A percentile compares a stretch with the other conserved stretches of the same genome.
These are phyloP conservation scores for Phyllopteryx taeniolatus DNA, from an alignment of 2,113 vertebrate species.

Conservation along the genomic window DNA sequence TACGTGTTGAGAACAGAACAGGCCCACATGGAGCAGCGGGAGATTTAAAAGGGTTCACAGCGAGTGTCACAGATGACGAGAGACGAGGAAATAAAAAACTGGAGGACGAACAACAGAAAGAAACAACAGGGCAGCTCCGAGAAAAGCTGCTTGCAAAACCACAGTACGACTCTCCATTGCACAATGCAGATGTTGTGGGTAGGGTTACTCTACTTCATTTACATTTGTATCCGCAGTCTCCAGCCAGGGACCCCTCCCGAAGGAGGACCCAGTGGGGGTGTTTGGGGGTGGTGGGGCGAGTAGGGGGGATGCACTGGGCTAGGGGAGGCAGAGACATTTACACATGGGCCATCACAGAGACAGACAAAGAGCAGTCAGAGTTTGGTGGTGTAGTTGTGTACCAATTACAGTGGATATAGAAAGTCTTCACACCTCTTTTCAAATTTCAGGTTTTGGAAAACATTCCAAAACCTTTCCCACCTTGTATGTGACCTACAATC, in stretches of 20 bases:
- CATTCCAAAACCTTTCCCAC: too few relatives aligned
- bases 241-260: slow-evolving; percentile 80
- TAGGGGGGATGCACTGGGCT: slow-evolving; percentile 73
- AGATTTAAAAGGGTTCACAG: slow-evolving; percentile 35
- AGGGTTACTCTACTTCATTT: slow-evolving; percentile 73
- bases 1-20: slow-evolving; percentile 59
- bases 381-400: slow-evolving; percentile 11
- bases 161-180: slow-evolving; percentile 73
- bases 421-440: background rate
- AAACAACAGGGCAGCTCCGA: slow-evolving; percentile 52
- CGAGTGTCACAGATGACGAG: slow-evolving; percentile 44
- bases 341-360: slow-evolving; percentile 60
- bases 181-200: slow-evolving; percentile 72
- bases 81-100: slow-evolving; percentile 43
- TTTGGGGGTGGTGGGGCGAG: slow-evolving; percentile 25
- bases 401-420: background rate
- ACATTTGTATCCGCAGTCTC: slow-evolving; percentile 68
- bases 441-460: background rate
- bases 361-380: slow-evolving; percentile 42
- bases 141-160: slow-evolving; percentile 34
- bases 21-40: slow-evolving; percentile 22
- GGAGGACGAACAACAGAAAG: slow-evolving; percentile 30
- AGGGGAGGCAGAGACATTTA: slow-evolving; percentile 75
- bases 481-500: too few relatives aligned
- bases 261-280: slow-evolving; percentile 77